Percentiles rank a stretch among this genome's conserved stretches.
These are phyloP conservation scores for Chaetodon auriga DNA, from an alignment of 2,113 vertebrate genomes.

Conservation along the genomic window DNA sequence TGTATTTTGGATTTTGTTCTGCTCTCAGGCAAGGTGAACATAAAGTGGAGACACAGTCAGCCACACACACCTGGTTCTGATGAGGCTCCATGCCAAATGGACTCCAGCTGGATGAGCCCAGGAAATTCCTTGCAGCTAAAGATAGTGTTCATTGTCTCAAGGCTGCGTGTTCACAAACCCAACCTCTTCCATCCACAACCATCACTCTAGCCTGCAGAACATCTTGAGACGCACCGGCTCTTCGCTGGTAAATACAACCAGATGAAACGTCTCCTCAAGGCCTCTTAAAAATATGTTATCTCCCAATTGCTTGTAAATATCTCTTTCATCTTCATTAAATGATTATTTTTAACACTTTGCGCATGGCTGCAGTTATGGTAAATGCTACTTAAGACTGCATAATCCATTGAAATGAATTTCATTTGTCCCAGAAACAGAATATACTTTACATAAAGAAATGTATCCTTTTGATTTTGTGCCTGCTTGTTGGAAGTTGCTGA, in stretches of 20 bases:
- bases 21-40: slow-evolving; percentile 40
- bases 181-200: slow-evolving; percentile 62
- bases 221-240: slow-evolving; percentile 42
- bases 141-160: slow-evolving; percentile 75
- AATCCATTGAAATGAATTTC: background rate
- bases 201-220: slow-evolving; percentile 43
- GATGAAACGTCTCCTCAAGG: slow-evolving; percentile 40
- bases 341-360: slow-evolving; percentile 8
- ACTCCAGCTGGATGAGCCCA: slow-evolving; percentile 78
- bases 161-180: slow-evolving; percentile 70
- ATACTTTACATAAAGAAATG: background rate
- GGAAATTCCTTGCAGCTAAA: slow-evolving; percentile 83
- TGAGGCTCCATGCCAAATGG: slow-evolving; percentile 74
- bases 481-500: background rate
- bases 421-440: background rate
- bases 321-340: slow-evolving; percentile 42
- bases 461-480: background rate
- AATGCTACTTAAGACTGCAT: background rate
- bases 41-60: slow-evolving; percentile 64
- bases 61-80: slow-evolving; percentile 79
- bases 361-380: background rate
- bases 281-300: slow-evolving; percentile 19
- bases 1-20: slow-evolving; percentile 20
- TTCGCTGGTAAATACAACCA: slow-evolving; percentile 46
- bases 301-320: slow-evolving; percentile 41